These are phyloP conservation scores for Danaus plexippus DNA, from an alignment of 1,140 invertebrate species.

Conservation along the genomic window DNA sequence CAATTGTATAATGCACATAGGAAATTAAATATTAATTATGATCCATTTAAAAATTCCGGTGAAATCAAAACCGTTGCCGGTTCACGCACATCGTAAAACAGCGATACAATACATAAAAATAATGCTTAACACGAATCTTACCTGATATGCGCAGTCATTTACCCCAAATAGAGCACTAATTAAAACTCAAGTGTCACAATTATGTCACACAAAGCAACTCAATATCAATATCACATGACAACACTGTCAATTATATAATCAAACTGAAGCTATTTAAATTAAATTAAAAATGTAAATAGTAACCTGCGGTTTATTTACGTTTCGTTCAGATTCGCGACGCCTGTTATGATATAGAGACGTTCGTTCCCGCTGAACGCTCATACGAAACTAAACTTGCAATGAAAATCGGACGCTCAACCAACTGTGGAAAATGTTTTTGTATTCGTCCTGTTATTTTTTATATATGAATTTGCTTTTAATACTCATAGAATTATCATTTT, in stretches of 20 bases:
- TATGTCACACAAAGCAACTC: constrained; percentile 12
- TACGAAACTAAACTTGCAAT: constrained; percentile 22
- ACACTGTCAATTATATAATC: constrained; percentile 12
- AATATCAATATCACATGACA: constrained; percentile 11
- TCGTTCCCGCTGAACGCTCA: constrained; percentile 14
- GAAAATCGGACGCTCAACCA: constrained; percentile 33
- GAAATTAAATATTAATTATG: constrained; percentile 25
- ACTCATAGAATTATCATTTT: too few relatives aligned
- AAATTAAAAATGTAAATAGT: constrained; percentile 11
- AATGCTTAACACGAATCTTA: constrained; percentile 15
- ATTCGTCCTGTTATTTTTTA: too few relatives aligned
- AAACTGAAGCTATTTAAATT: too few relatives aligned
- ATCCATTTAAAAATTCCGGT: constrained; percentile 31
- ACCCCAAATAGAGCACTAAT: constrained; percentile 8
- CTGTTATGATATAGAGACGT: constrained; percentile 11
- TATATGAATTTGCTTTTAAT: too few relatives aligned
- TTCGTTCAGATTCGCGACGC: constrained; percentile 16
- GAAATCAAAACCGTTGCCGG: constrained; percentile 29
- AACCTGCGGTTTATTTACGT: constrained; percentile 24
- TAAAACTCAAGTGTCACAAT: constrained; percentile 18
- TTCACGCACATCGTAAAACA: constrained; percentile 15
- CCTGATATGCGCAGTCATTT: constrained; percentile 25
- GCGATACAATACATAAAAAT: constrained; percentile 14
- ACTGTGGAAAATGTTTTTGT: constrained; percentile 39
- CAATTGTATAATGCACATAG: constrained; percentile 6